Conservation (phyloP, 2,113 vertebrate genomes). For the Cygnus buccinator region DNA sequence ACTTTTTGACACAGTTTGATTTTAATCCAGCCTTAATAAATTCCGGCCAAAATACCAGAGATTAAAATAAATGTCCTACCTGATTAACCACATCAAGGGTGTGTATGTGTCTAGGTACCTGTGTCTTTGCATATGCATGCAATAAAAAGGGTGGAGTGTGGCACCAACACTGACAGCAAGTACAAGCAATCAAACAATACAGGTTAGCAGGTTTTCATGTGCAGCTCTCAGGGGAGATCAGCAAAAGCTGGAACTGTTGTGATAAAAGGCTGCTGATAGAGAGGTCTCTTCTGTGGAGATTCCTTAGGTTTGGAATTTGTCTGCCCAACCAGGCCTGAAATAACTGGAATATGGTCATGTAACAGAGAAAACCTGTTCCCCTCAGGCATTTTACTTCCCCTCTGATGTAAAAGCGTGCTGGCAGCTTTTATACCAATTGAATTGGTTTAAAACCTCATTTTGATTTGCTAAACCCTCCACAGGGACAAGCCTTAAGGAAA, state of each 20-base stretch:
- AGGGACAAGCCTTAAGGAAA: background rate
- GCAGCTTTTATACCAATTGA: conserved; percentile 22
- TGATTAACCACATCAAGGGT: background rate
- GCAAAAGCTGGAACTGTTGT: background rate
- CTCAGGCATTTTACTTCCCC: background rate
- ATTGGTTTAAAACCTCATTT: background rate
- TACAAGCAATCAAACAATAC: background rate
- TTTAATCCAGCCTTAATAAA: background rate
- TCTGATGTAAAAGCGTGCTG: background rate
- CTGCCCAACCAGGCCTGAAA: background rate
- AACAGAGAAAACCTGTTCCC: background rate
- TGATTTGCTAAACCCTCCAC: background rate
- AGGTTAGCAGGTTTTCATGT: background rate
- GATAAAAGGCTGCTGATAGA: background rate
- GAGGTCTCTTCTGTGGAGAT: background rate
- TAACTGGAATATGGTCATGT: background rate
- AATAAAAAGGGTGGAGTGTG: background rate
- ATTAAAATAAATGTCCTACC: background rate
- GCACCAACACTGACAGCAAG: background rate
- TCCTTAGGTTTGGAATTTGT: background rate
- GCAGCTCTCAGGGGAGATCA: background rate
- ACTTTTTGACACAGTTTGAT: background rate
- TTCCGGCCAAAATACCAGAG: background rate
- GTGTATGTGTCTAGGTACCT: background rate
- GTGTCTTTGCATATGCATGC: too few species aligned